Percentiles rank a stretch among this genome's conserved stretches.
These are phyloP conservation scores for Tenualosa ilisha DNA, from an alignment of 2,797 vertebrate genomes.

Conservation along the genomic window DNA sequence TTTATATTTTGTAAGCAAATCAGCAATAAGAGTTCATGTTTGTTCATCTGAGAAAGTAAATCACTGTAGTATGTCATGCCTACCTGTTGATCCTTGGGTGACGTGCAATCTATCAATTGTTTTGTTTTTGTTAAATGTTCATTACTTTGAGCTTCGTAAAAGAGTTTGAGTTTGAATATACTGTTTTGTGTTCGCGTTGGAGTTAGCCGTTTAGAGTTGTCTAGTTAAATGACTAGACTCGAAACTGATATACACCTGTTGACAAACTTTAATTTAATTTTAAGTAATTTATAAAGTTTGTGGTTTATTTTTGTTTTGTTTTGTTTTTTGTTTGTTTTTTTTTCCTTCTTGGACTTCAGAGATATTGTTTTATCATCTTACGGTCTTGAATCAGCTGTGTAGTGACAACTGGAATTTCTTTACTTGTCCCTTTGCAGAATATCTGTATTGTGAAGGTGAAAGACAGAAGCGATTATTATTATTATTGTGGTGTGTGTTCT, in stretches of 20 bases:
- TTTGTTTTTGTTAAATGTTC: neutral
- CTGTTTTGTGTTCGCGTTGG: neutral
- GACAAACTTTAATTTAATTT: constrained; percentile 6
- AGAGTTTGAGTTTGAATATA: neutral
- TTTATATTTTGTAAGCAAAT: constrained; percentile 32
- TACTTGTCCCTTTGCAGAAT: neutral
- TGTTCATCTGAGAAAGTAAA: constrained; percentile 41
- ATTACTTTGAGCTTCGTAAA: neutral
- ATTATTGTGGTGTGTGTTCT: neutral
- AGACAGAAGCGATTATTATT: neutral
- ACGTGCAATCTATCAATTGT: constrained; percentile 41
- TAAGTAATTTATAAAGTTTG: constrained; percentile 20
- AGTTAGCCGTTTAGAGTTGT: neutral
- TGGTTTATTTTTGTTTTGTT: neutral
- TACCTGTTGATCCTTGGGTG: constrained; percentile 45
- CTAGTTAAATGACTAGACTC: neutral
- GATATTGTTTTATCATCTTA: neutral
- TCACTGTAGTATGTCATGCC: constrained; percentile 44
- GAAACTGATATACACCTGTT: neutral
- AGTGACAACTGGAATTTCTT: constrained; percentile 6
- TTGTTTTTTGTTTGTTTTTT: neutral
- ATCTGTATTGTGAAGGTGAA: constrained; percentile 5
- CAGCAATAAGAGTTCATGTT: constrained; percentile 44
- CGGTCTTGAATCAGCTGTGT: neutral
- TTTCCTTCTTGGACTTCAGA: neutral